Conservation (phyloP, 2,113 vertebrate genomes). For the Delphinapterus leucas region DNA sequence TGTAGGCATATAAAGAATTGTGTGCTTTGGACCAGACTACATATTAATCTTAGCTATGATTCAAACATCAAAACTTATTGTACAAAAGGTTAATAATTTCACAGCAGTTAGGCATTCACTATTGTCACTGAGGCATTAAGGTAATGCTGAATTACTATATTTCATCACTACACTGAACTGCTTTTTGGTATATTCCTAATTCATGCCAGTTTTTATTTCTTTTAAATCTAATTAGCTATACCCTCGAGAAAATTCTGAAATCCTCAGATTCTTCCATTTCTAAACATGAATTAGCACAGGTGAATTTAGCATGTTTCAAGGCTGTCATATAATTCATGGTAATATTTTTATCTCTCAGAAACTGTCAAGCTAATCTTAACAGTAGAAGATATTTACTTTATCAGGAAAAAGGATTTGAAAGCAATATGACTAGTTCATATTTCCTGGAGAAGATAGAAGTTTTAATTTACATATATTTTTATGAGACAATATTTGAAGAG, state of each 20-base stretch:
- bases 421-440: not conserved
- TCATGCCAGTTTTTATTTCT: not conserved
- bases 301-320: constrained; percentile 15
- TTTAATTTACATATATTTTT: not conserved
- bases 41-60: not conserved
- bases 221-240: not conserved
- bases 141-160: not conserved
- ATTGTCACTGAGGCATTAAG: not conserved
- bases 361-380: not conserved
- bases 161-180: not conserved
- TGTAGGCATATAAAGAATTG: not conserved
- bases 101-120: not conserved
- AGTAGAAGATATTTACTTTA: constrained; percentile 33
- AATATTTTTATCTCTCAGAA: not conserved
- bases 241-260: constrained; percentile 7
- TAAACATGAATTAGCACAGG: not conserved
- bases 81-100: not conserved
- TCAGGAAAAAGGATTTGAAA: constrained; percentile 9
- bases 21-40: not conserved
- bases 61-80: not conserved
- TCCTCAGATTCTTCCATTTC: not conserved
- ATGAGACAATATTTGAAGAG: not conserved
- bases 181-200: not conserved
- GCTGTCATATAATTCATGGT: not conserved
- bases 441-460: not conserved